Evolutionary conservation across 35 echinoderm and acorn worm genomes (phyloP), one percentile per base, ranked within the genome.

Genomic region (Strongylocentrotus purpuratus): DNA sequence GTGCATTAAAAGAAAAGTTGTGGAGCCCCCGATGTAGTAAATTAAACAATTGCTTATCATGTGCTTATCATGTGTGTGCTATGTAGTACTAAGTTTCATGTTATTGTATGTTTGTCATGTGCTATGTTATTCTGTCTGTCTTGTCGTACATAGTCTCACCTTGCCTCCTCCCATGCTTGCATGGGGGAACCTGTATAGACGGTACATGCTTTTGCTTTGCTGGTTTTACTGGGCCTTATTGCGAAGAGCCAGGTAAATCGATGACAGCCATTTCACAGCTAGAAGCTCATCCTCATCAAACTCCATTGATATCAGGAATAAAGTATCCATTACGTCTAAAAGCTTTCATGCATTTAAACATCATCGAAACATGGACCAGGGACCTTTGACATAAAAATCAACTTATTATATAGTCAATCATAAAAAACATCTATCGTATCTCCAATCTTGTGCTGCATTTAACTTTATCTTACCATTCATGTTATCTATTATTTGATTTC

Each of bases 151-250:
- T 91, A 52, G 8, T 96, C 28, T 31, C 86, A 98, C 96, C 61
- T 18, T 98, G 97, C 59, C 32, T 47, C 33, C 20, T 88, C 31
- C 94, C 96, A 17, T 99, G 97, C 87, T 88, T 93, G 7, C 86
- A 99, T 95, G 94, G 96, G 33, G 97, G 97, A 25, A 61, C 94
- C 78, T 99, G 97, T 94, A 14, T 91, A n/a, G 97, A 97, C 86
- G 96, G 97, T 15, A 95, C 47, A 17, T 99, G 97, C 94, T 50
- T 86, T 18, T 99, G 97, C 60, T 90, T 85, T 17, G 14, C 86
- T 46, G 97, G 96, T 13, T 99, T 96, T 92, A 97, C 94, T 46
- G 97, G 97, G 61, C 48, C 87, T 31, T 93, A 92, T 88, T 99
- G 97, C 92, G 89, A 97, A 71, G 85, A 78, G 11, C 94, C 71